phyloP scores from a whole-genome alignment of 2,113 vertebrate species.

The Passer montanus region DNA sequence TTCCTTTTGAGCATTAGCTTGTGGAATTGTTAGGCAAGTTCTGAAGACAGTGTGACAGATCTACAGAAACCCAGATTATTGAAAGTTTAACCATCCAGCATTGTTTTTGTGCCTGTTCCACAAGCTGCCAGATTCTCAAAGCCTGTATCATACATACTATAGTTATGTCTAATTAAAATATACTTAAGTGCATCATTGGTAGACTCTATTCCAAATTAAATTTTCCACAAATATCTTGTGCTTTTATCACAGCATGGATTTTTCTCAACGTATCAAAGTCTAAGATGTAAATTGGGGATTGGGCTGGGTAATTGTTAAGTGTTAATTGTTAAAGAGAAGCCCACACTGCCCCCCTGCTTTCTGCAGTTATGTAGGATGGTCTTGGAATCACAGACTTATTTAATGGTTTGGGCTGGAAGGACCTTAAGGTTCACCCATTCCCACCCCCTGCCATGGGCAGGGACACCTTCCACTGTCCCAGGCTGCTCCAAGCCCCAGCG shows the following conservation, averaged over 20 bases:
- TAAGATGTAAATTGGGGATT: not conserved
- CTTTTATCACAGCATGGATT: not conserved
- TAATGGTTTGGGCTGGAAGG: not conserved
- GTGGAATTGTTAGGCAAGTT: not conserved
- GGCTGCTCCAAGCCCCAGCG: not conserved
- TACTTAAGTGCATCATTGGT: not conserved
- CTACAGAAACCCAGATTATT: not conserved
- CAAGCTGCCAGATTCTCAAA: not conserved
- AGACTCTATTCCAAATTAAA: not conserved
- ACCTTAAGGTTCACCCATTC: not conserved
- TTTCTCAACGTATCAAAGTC: not conserved
- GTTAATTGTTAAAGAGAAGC: not conserved
- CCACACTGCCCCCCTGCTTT: not conserved
- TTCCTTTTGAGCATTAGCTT: not conserved
- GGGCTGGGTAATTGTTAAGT: not conserved
- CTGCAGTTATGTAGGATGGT: not conserved
- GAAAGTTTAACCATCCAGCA: not conserved
- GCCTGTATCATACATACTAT: not conserved
- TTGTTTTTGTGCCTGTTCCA: not conserved
- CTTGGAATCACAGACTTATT: not conserved
- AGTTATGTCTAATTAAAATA: not conserved
- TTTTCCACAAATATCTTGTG: not conserved
- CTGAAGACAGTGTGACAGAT: not conserved
- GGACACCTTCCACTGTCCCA: not conserved
- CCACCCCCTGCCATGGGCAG: not conserved